Evolutionary conservation across 2,888 invertebrate genomes (phyloP).

Genomic region (Dioctria linearis): DNA sequence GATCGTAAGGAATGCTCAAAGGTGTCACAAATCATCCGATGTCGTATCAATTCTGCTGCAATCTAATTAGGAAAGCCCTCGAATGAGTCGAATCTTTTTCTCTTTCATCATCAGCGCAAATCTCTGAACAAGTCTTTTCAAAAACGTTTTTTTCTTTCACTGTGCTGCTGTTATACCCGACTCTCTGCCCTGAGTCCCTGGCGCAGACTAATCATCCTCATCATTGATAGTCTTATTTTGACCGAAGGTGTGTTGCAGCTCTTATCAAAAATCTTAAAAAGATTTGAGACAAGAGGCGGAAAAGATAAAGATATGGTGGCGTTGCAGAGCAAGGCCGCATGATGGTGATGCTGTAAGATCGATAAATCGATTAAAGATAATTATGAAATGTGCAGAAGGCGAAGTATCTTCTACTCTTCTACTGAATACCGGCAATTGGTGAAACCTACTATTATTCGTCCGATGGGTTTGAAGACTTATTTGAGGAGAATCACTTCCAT

Average conservation of each 20-base stretch:
- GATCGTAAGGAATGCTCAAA: not conserved
- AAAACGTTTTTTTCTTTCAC: not conserved
- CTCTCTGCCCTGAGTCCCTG: not conserved
- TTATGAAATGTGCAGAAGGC: constrained; percentile 39
- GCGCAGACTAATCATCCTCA: too few species aligned
- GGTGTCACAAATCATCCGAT: constrained; percentile 29
- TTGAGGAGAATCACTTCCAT: not conserved
- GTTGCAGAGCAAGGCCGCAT: not conserved
- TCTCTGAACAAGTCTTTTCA: not conserved
- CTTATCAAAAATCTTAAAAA: constrained; percentile 19
- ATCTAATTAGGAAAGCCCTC: constrained; percentile 41
- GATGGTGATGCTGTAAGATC: constrained; percentile 17
- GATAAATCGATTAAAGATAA: constrained; percentile 50
- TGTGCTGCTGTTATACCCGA: constrained; percentile 14
- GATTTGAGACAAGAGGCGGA: not conserved
- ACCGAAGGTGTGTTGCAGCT: not conserved
- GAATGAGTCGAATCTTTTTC: not conserved
- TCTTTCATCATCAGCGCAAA: constrained; percentile 20
- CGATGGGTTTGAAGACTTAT: not conserved
- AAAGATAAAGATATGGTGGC: constrained; percentile 24
- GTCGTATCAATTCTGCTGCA: constrained; percentile 14
- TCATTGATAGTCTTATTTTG: too few species aligned
- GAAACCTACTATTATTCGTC: constrained; percentile 14
- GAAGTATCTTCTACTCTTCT: not conserved
- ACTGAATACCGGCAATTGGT: too few species aligned